These are phyloP conservation scores for Athrips mouffetella DNA, from an alignment of 2,888 invertebrate species.

Conservation along the genomic window DNA sequence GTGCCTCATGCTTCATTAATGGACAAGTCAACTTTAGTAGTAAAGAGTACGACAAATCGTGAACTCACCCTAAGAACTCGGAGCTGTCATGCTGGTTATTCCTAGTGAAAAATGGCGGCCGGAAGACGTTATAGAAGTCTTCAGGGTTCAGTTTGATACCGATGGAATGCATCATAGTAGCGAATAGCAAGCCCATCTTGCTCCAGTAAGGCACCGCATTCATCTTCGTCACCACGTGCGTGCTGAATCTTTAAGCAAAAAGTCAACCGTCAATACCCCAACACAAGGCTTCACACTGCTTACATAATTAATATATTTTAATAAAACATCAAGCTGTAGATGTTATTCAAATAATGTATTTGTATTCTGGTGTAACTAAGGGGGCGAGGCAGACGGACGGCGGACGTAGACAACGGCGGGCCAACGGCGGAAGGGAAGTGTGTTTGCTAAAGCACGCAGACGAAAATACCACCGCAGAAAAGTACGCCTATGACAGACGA, in stretches of 20 bases:
- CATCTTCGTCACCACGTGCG: constrained; percentile 79
- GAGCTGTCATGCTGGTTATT: constrained; percentile 93
- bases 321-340: no score
- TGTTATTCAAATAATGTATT: background rate
- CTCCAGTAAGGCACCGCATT: constrained; percentile 78
- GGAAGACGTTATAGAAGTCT: constrained; percentile 83
- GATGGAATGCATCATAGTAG: constrained; percentile 83
- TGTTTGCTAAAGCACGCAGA: no score
- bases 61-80: constrained; percentile 86
- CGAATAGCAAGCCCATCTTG: constrained; percentile 85
- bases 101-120: constrained; percentile 86
- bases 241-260: constrained; percentile 78
- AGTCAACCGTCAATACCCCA: background rate
- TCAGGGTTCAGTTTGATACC: constrained; percentile 83
- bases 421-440: no score
- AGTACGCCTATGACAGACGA: no score
- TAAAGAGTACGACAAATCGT: background rate
- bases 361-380: background rate
- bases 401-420: no score
- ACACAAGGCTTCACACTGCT: no score
- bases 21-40: background rate
- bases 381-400: no score
- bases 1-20: background rate
- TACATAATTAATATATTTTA: no score
- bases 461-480: no score